A percentile compares a stretch with the other conserved stretches of the same genome.
Conservation (phyloP, 92 coral and sea anemone genomes). For the Umimayanthus chanpuru region DNA sequence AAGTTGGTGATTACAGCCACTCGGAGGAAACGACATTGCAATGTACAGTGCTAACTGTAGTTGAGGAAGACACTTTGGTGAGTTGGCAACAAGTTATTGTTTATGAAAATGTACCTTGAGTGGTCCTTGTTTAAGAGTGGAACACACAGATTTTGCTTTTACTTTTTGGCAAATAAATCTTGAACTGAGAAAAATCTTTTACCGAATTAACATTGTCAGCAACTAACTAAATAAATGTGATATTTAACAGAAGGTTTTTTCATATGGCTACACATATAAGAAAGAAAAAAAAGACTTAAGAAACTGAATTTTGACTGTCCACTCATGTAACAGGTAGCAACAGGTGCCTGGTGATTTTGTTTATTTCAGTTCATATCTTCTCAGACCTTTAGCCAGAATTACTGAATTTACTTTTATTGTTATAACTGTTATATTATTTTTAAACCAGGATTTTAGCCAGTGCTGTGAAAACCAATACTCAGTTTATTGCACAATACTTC, state of each 20-base stretch:
- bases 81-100: constrained; percentile 44
- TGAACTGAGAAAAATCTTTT: neutral
- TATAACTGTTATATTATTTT: no score
- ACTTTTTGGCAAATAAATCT: neutral
- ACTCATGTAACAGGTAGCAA: constrained; percentile 20
- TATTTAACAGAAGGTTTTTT: neutral
- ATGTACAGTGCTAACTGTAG: constrained; percentile 81
- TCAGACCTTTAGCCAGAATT: neutral
- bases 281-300: neutral
- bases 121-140: constrained; percentile 6
- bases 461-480: no score
- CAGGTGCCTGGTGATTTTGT: constrained; percentile 20
- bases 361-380: neutral
- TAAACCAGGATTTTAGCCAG: no score
- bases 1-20: no score
- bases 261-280: neutral
- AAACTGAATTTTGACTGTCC: neutral
- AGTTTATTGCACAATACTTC: no score
- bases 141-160: neutral
- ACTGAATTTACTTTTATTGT: no score
- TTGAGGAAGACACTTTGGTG: constrained; percentile 81
- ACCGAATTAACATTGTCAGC: neutral
- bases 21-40: constrained; percentile 92
- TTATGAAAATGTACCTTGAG: neutral
- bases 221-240: neutral